Conservation (phyloP, 2,113 vertebrate genomes). For the Pavo muticus region DNA sequence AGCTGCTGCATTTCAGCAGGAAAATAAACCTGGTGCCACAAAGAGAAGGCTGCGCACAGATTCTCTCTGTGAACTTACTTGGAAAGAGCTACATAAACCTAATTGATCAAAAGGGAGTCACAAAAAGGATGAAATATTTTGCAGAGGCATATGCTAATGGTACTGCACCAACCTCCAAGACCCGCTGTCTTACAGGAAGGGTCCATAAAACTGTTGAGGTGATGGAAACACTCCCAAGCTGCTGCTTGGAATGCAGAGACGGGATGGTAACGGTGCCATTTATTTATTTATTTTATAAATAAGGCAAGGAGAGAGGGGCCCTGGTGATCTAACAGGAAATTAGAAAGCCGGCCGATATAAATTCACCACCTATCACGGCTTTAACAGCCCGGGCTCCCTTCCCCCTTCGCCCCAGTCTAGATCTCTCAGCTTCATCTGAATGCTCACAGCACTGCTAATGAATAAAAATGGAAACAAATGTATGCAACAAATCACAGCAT, state of each 20-base stretch:
- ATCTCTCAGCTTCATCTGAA: conserved; percentile 39
- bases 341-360: conserved; percentile 50
- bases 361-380: conserved; percentile 34
- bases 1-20: conserved; percentile 47
- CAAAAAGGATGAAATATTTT: conserved; percentile 58
- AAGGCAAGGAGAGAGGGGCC: neutral
- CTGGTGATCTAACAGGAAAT: conserved; percentile 38
- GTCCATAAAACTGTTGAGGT: conserved; percentile 59
- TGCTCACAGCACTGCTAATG: conserved; percentile 29
- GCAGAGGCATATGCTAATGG: conserved; percentile 63
- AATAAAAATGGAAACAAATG: conserved; percentile 69
- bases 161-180: conserved; percentile 43
- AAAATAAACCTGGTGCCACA: conserved; percentile 47
- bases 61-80: conserved; percentile 18
- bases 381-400: conserved; percentile 19
- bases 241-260: conserved; percentile 12
- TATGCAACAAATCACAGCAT: conserved; percentile 34
- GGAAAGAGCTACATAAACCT: conserved; percentile 37
- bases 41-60: conserved; percentile 36
- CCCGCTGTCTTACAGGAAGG: conserved; percentile 40
- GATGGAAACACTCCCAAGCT: conserved; percentile 25
- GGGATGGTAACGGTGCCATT: neutral
- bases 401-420: neutral
- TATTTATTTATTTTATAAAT: conserved; percentile 35
- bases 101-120: conserved; percentile 71